Base-by-base conservation (phyloP, 2,888 invertebrate species). In the Orthosia gracilis region DNA sequence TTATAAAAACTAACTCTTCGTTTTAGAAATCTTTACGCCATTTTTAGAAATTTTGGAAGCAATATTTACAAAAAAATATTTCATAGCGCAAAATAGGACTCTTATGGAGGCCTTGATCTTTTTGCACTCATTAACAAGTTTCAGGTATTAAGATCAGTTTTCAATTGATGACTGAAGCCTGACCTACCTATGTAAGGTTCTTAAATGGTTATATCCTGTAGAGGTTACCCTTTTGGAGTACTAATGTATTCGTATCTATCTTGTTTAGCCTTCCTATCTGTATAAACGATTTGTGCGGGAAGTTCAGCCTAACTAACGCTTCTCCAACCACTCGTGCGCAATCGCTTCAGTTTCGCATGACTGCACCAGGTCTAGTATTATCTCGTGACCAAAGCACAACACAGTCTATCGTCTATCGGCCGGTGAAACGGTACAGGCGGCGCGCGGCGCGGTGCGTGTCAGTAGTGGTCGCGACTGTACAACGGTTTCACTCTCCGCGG, bases 401-500 rank as follows among this genome's bases (percentile, higher is more conserved):
- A 58, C 55, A 50, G 62, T 61, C 49, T 23, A 47, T 66, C 50
- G 62, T 61, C 49, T 23, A 47, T 66, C 52, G 71, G 21, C 52
- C 72, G 65, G 70, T 58, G 61, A 47, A 73, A 78, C 84, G 66
- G 82, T 80, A 74, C 69, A 52, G 71, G 71, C 4, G n/a, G 2
- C 15, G 40, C 31, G 45, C 13, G n/a, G 69, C 45, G 45, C 57
- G 58, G 49, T 66, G 74, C 82, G 71, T 57, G 74, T 58, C 62
- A 21, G 67, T 4, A 21, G 52, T 55, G 63, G 52, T 45, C 63
- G 74, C 80, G 69, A 61, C 76, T 64, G 70, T 74, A 71, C 63
- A 67, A 71, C 82, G 78, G 77, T 85, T 87, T 82, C 89, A 89
- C 91, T 91, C 83, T 91, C 90, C 82, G 49, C 90, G 83, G 49